phyloP scores from a whole-genome alignment of 1,140 invertebrate species.

The Anoplolepis gracilipes region DNA sequence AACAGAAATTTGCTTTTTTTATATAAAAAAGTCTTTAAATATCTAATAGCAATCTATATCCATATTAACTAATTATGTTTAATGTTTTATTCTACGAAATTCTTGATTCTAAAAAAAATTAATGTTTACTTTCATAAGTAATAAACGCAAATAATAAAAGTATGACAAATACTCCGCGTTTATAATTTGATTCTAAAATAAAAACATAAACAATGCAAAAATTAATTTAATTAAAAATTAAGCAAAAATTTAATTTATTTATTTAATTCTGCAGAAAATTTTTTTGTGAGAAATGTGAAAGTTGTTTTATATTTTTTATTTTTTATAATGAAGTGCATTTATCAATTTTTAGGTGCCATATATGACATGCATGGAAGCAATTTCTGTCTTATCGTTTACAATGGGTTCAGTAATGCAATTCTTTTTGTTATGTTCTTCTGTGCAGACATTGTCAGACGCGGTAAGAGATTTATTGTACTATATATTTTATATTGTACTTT shows the following conservation, averaged over 20 bases:
- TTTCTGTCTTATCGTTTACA: constrained; percentile 39
- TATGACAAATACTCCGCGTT: too few relatives aligned
- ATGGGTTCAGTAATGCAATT: constrained; percentile 64
- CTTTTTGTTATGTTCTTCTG: constrained; percentile 69
- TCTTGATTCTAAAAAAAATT: too few relatives aligned
- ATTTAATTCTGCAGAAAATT: not conserved
- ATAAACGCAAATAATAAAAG: too few relatives aligned
- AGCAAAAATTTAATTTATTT: not conserved
- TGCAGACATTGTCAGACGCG: constrained; percentile 70
- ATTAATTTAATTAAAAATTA: not conserved
- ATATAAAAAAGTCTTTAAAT: too few relatives aligned
- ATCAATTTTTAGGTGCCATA: constrained; percentile 29
- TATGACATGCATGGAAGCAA: constrained; percentile 4
- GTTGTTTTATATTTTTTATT: not conserved
- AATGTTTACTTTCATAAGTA: too few relatives aligned
- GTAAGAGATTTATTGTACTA: constrained; percentile 59
- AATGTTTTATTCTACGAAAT: too few relatives aligned
- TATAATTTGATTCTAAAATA: too few relatives aligned
- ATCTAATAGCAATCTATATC: too few relatives aligned
- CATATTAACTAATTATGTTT: too few relatives aligned
- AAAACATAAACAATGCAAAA: not conserved
- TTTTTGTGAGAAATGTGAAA: not conserved
- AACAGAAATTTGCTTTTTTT: not conserved
- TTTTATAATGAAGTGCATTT: not conserved
- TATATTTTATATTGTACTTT: too few relatives aligned